Conservation (phyloP, 2,888 invertebrate genomes). For the Cephus spinipes region DNA sequence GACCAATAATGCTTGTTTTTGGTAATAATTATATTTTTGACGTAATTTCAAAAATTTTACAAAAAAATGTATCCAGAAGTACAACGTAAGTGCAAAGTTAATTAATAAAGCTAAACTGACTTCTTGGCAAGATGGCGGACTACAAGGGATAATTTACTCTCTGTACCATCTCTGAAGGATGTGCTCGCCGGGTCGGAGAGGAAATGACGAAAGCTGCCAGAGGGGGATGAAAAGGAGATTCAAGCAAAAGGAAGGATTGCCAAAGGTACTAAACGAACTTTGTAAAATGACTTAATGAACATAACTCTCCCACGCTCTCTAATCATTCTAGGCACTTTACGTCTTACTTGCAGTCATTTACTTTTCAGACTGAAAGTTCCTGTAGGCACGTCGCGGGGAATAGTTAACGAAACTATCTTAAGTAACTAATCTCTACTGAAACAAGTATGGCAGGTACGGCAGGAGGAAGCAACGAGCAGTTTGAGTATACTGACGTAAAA, state of each 20-base stretch:
- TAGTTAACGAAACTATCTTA: not conserved
- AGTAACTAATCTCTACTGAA: not conserved
- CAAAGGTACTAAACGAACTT: conserved; percentile 37
- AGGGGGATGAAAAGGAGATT: not conserved
- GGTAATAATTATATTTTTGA: not conserved
- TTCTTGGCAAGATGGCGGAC: conserved; percentile 39
- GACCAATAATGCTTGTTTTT: not conserved
- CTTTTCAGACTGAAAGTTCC: conserved; percentile 38
- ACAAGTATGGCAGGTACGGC: not conserved
- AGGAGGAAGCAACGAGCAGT: too few species aligned
- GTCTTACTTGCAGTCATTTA: conserved; percentile 48
- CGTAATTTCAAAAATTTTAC: not conserved
- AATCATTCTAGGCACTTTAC: conserved; percentile 48
- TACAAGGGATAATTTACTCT: conserved; percentile 42
- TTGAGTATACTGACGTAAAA: too few species aligned
- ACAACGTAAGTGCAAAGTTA: not conserved
- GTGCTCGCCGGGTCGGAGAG: conserved; percentile 23
- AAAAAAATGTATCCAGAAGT: not conserved
- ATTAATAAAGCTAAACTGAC: conserved; percentile 35
- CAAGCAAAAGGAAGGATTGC: not conserved
- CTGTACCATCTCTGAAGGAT: conserved; percentile 23
- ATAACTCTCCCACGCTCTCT: conserved; percentile 45
- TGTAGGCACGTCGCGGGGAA: not conserved
- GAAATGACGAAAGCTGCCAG: conserved; percentile 15
- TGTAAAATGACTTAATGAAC: conserved; percentile 50